Evolutionary conservation across 2,888 invertebrate genomes (phyloP), one percentile per base, ranked within the genome.

Genomic region (Bugulina stolonifera): DNA sequence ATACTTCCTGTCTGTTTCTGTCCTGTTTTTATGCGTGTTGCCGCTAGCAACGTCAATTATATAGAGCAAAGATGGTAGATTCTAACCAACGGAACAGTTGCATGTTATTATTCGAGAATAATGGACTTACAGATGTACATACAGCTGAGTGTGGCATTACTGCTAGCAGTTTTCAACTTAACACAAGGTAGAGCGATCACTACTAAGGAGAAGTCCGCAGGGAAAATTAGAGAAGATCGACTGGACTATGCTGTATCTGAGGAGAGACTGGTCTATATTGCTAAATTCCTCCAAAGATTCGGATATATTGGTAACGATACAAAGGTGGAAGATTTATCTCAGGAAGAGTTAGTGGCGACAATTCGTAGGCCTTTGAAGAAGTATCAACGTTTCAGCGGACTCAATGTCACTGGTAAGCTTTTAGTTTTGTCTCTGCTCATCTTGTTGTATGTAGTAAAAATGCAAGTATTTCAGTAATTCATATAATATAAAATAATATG

Each of bases 381-480:
- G 5, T 64, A 29, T 32, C 64, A 64, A 32, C 10, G 32, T 14
- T 27, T 25, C 3, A 64, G 27, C n/a, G 34, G 27, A 3, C 32
- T 64, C 2, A 10, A 64, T 18, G 34, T 64, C n/a, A 64, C 64
- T 3, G 64, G 64, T 64, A 32, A 64, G 64, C n/a, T n/a, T n/a
- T n/a, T n/a, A n/a, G n/a, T n/a, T n/a, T n/a, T n/a, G n/a, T n/a
- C n/a, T n/a, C n/a, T n/a, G n/a, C n/a, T n/a, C n/a, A n/a, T n/a
- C n/a, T n/a, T n/a, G n/a, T n/a, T n/a, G n/a, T n/a, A n/a, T n/a
- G n/a, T n/a, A n/a, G n/a, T n/a, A n/a, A n/a, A n/a, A n/a, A n/a
- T n/a, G n/a, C n/a, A n/a, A n/a, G n/a, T n/a, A n/a, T n/a, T n/a
- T n/a, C n/a, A n/a, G n/a, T n/a, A n/a, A n/a, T n/a, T n/a, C n/a